Conservation (phyloP, 2,113 vertebrate genomes). For the Sapayoa aenigma region DNA sequence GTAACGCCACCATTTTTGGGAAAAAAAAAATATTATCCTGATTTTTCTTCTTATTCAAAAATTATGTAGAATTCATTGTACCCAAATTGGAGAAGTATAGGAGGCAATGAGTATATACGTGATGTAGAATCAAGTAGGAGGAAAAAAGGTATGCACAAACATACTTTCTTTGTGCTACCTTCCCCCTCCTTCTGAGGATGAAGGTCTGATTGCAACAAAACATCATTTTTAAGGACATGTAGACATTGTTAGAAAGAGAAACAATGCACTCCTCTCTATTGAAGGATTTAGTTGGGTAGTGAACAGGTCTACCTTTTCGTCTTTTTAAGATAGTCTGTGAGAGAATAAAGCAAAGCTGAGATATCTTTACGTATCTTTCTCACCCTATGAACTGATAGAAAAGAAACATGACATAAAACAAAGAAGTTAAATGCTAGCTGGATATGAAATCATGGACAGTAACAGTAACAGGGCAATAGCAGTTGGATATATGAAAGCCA, state of each 20-base stretch:
- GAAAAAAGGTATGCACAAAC: not conserved
- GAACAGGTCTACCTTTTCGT: not conserved
- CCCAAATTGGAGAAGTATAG: not conserved
- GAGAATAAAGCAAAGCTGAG: not conserved
- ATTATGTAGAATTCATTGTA: not conserved
- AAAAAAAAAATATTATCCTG: not conserved
- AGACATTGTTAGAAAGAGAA: not conserved
- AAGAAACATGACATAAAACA: not conserved
- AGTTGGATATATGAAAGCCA: not conserved
- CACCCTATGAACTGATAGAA: not conserved
- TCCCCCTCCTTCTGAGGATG: not conserved
- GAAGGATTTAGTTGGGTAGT: not conserved
- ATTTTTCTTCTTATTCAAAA: not conserved
- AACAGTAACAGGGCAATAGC: not conserved
- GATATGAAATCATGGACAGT: not conserved
- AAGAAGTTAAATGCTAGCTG: not conserved
- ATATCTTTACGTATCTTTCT: not conserved
- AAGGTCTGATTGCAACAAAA: not conserved
- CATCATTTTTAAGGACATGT: not conserved
- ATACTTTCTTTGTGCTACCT: not conserved
- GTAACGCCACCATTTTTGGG: not conserved
- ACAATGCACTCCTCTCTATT: not conserved
- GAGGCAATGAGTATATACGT: not conserved
- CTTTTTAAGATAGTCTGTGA: not conserved
- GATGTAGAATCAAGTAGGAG: not conserved